Base-by-base conservation (phyloP, 1,140 invertebrate genomes). In the Brachionus calyciflorus region DNA sequence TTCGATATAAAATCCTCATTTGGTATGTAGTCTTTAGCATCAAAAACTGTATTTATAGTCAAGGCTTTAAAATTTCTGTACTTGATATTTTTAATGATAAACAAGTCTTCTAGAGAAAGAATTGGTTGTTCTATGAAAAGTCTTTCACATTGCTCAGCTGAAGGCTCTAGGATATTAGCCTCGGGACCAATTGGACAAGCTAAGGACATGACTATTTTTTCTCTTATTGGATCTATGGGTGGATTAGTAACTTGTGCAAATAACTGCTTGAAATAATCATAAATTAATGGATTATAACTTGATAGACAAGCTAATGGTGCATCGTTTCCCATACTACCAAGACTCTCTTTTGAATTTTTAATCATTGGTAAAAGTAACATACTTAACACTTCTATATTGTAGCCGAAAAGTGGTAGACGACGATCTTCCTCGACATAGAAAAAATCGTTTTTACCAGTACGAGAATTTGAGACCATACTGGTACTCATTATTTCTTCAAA, bases 311-410 rank as follows among this genome's bases (percentile, higher is more conserved):
- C 96, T 76, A 99, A 84, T 0, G 96, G 96, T 0, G 93, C 92
- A 86, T 99, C 96, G 84, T 99, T 99, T 49, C 96, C 96, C 96
- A 99, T 99, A 3, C 94, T 97, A 33, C 96, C 96, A 12, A 99
- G 86, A 4, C 96, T 93, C 89, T 99, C 96, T 87, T 98, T 98
- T 83, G 93, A 95, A 78, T 93, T 94, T 81, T 92, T 90, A 78
- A 99, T 90, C 96, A 99, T 99, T 1, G 95, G 95, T 55, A 98
- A 82, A 12, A 99, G 85, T 12, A 99, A 87, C 87, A 99, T 89
- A 80, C 92, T 93, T 81, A 99, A 91, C 2, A 93, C 94, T 86
- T 99, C 96, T 44, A 94, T 90, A 5, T 93, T 96, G 84, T 96
- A 99, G 44, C 92, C 92, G 82, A 93, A 98, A 33, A 98, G 87